Evolutionary conservation across 2,888 invertebrate genomes (phyloP).

Genomic region (Uloborus plumipes): DNA sequence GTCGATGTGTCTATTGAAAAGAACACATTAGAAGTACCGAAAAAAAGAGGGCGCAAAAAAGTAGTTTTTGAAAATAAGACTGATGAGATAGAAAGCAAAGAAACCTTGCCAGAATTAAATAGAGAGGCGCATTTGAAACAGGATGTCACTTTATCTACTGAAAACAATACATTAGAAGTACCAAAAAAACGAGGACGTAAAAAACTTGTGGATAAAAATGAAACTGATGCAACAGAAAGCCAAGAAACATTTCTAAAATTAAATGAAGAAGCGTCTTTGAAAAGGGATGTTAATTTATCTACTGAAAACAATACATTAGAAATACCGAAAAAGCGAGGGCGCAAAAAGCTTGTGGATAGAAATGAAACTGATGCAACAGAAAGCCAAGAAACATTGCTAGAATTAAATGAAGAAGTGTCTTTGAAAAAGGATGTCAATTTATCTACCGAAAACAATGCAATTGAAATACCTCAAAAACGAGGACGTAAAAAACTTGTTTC

Average conservation of each 20-base stretch:
- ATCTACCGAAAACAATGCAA: background rate
- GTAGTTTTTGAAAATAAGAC: background rate
- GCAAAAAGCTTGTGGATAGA: too few species aligned
- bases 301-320: too few species aligned
- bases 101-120: background rate
- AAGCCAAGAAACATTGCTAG: background rate
- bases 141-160: too few species aligned
- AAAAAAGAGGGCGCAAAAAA: background rate
- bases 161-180: too few species aligned
- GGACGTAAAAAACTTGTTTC: background rate
- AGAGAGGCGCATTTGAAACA: too few species aligned
- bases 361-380: too few species aligned
- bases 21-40: too few species aligned
- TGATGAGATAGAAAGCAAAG: background rate
- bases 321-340: too few species aligned
- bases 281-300: too few species aligned
- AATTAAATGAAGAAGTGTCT: too few species aligned
- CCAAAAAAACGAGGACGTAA: too few species aligned
- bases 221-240: background rate
- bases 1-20: background rate
- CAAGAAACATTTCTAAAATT: background rate
- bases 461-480: too few species aligned
- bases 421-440: background rate
- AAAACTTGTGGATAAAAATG: background rate
- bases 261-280: background rate